Percentiles rank a stretch among this genome's conserved stretches.
phyloP scores from a whole-genome alignment of 2,888 invertebrate genomes.

The Athripsodes cinereus region DNA sequence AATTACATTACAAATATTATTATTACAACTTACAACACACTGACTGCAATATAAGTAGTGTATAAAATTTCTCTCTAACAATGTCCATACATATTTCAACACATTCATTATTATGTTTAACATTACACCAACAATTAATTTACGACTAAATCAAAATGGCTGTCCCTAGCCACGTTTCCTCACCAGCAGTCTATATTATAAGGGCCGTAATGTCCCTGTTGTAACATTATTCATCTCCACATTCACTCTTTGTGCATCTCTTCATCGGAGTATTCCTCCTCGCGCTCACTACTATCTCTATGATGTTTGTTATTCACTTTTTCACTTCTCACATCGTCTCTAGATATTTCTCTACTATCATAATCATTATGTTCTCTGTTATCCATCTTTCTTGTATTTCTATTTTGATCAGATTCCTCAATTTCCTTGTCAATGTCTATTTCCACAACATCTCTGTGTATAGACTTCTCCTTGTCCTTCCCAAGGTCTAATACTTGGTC shows the following conservation, averaged over 20 bases:
- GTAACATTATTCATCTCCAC: no score
- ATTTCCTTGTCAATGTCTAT: slow-evolving; percentile 47
- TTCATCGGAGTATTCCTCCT: slow-evolving; percentile 48
- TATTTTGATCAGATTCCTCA: slow-evolving; percentile 49
- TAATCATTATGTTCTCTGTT: slow-evolving; percentile 36
- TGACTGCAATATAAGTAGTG: slow-evolving; percentile 10
- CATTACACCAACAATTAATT: not conserved
- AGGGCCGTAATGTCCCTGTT: not conserved
- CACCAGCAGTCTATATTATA: no score
- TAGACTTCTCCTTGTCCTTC: slow-evolving; percentile 38
- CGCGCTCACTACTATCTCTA: slow-evolving; percentile 35
- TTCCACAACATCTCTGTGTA: slow-evolving; percentile 36
- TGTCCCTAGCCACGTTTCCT: no score
- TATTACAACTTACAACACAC: no score
- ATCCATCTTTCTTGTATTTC: slow-evolving; percentile 39
- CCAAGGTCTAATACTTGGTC: slow-evolving; percentile 53
- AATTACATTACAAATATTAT: no score
- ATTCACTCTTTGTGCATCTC: slow-evolving; percentile 38
- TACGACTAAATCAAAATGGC: not conserved
- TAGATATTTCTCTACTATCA: slow-evolving; percentile 31
- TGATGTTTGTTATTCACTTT: slow-evolving; percentile 22
- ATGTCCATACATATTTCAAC: not conserved
- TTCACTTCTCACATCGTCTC: slow-evolving; percentile 22
- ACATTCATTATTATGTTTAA: no score
- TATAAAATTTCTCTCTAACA: slow-evolving; percentile 17